phyloP scores from a whole-genome alignment of 2,797 vertebrate species.

The Clarias fuscus region DNA sequence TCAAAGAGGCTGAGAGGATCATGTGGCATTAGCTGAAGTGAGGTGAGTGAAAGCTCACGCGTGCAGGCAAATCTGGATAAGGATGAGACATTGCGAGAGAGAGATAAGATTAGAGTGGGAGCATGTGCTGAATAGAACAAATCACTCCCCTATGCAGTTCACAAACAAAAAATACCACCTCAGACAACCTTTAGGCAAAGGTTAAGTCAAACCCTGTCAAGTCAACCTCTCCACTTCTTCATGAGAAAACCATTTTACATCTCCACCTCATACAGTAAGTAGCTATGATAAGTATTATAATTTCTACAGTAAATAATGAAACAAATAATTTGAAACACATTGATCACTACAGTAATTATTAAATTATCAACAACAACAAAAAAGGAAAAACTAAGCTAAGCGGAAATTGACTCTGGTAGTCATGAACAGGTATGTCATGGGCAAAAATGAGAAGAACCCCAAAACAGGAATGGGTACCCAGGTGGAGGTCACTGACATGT shows the following conservation, averaged over 20 bases:
- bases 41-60: constrained; percentile 31
- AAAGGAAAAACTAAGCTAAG: too few relatives aligned
- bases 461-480: too few relatives aligned
- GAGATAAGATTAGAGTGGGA: constrained; percentile 11
- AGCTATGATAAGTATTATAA: too few relatives aligned
- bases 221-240: neutral
- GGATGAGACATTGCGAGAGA: neutral
- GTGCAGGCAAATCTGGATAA: constrained; percentile 26
- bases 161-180: constrained; percentile 1
- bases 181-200: neutral
- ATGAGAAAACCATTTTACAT: neutral
- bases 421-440: too few relatives aligned
- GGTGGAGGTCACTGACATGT: too few relatives aligned
- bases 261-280: neutral
- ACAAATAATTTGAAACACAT: too few relatives aligned
- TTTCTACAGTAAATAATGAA: too few relatives aligned
- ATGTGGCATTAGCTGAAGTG: constrained; percentile 4
- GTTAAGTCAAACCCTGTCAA: neutral
- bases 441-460: too few relatives aligned
- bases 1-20: constrained; percentile 31
- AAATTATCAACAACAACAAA: too few relatives aligned
- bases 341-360: too few relatives aligned
- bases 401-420: too few relatives aligned
- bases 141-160: neutral
- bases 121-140: constrained; percentile 13